Evolutionary conservation across 1,140 invertebrate species (phyloP), one percentile per base, ranked within the genome.

Genomic region (Medauroidea extradentata): DNA sequence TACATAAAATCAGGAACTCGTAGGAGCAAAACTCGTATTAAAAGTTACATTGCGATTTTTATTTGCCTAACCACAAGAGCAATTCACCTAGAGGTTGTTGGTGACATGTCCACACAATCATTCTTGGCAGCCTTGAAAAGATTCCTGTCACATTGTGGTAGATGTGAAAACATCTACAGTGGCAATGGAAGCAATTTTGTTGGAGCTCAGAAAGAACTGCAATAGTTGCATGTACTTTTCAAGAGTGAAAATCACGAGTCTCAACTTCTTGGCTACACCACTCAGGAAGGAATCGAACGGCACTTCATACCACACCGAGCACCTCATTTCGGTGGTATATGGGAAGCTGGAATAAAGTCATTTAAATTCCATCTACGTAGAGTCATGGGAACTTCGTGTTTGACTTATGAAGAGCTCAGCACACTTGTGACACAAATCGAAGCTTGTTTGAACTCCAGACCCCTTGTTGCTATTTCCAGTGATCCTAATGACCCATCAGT

Each of bases 171-270:
- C 13, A 18, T 71, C 2, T 58, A 57, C 21, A 65, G 39, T 38
- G 71, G 71, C 56, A 67, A 65, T 53, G 71, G 65, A 34, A 72
- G 61, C 11, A 71, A 68, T 57, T 71, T 73, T 60, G 60, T 63
- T 18, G 68, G 68, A 27, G 64, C 63, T 46, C 18, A 19, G 25
- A n/a, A 4, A n/a, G 18, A 46, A 46, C 44, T 46, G 18, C 44
- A 25, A 5, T 4, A 46, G 13, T 19, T 46, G 9, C 24, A 46
- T 25, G 9, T 11, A 5, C 24, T 46, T 5, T 25, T 46, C 5
- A 46, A 46, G 3, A 46, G 9, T 46, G 13, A 19, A 21, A 46
- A 46, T 25, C 44, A 19, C n/a, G 3, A 19, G 18, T 5, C 44
- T 13, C 44, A 19, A 4, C 44, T 46, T 25, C n/a, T 46, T 25